A percentile compares a stretch with the other conserved stretches of the same genome.
phyloP scores from a whole-genome alignment of 2,888 invertebrate species.

The Brenthis hecate region DNA sequence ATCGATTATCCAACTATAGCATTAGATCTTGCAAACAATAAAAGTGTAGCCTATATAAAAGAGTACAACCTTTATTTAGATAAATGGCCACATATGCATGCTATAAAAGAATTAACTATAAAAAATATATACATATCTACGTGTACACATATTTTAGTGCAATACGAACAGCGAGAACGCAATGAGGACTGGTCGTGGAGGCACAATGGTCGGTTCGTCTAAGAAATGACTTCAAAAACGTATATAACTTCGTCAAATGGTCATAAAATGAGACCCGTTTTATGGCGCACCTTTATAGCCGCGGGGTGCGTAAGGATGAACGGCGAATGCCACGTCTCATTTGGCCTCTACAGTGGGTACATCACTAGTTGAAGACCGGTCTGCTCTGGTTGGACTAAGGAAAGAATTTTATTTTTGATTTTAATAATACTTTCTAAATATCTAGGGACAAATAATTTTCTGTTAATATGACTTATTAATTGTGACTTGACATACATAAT shows the following conservation, averaged over 20 bases:
- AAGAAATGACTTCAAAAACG: constrained; percentile 76
- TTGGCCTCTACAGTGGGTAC: constrained; percentile 44
- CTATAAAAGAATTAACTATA: constrained; percentile 28
- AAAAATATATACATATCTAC: constrained; percentile 43
- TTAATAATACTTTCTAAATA: background rate
- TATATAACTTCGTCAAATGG: constrained; percentile 80
- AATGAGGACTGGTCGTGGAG: constrained; percentile 63
- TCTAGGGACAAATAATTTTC: constrained; percentile 2
- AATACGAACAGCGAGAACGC: constrained; percentile 60
- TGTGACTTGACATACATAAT: background rate
- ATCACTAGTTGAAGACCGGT: constrained; percentile 36
- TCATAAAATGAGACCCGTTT: constrained; percentile 79
- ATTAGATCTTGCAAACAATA: constrained; percentile 52
- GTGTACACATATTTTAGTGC: constrained; percentile 56
- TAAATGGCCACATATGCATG: background rate
- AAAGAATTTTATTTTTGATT: constrained; percentile 33
- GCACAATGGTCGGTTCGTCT: constrained; percentile 68
- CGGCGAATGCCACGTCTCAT: constrained; percentile 59
- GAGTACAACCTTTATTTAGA: background rate
- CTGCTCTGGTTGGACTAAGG: constrained; percentile 28
- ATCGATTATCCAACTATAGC: constrained; percentile 62
- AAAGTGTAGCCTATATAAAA: constrained; percentile 14
- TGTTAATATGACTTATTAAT: background rate
- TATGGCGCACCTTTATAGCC: constrained; percentile 78
- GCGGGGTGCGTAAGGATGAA: constrained; percentile 69